Conservation (phyloP, 35 echinoderm and acorn worm genomes). For the Nesometra sesokonis region DNA sequence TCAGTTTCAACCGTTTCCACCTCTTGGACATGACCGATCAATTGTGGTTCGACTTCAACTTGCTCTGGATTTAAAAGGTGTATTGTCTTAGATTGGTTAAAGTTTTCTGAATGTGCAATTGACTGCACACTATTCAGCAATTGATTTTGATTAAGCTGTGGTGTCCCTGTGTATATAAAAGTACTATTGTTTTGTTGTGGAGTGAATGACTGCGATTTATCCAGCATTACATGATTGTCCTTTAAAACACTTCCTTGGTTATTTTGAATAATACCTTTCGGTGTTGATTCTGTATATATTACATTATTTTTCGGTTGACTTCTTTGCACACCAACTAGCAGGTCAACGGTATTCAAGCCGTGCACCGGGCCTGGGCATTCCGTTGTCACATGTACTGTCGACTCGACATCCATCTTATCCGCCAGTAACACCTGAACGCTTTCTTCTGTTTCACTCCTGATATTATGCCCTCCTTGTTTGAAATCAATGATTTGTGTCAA, state of each 20-base stretch:
- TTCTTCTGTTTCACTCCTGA: background rate
- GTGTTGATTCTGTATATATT: background rate
- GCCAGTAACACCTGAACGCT: background rate
- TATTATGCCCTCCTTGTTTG: background rate
- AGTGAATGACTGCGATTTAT: background rate
- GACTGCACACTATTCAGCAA: background rate
- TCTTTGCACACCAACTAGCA: background rate
- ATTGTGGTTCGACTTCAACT: background rate
- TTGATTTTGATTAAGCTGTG: background rate
- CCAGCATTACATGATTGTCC: background rate
- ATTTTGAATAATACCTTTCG: background rate
- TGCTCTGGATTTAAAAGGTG: background rate
- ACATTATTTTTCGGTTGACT: background rate
- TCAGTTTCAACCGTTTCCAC: background rate
- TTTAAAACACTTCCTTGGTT: background rate
- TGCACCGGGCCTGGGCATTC: background rate
- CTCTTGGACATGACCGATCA: background rate
- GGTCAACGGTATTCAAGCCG: background rate
- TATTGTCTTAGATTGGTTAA: background rate
- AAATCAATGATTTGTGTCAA: background rate
- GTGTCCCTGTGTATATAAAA: background rate
- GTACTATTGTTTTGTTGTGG: background rate
- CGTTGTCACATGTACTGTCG: background rate
- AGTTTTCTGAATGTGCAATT: background rate
- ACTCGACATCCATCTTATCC: background rate